Evolutionary conservation across 1,140 invertebrate species (phyloP), one percentile per base, ranked within the genome.

Genomic region (Cotesia chilonis): DNA sequence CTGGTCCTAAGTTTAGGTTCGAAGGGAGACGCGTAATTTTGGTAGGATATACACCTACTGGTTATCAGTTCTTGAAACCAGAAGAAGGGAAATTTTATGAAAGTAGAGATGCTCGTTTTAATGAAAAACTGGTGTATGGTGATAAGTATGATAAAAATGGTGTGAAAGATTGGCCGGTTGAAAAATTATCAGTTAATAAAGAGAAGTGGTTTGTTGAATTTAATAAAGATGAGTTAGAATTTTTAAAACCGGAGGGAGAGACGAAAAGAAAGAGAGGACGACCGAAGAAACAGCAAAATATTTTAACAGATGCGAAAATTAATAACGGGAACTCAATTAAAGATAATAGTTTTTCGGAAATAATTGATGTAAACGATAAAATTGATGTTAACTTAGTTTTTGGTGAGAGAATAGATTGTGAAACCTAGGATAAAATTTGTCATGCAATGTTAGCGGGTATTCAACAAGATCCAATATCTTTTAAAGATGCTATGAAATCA

Each of bases 11-110:
- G 54, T 65, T 71, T 37, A 2, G 70, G 17, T 17, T 17, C 20
- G 35, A 52, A 10, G 70, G 20, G 36, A 20, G n/a, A 57, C 38
- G 51, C 14, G 61, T 54, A 6, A 64, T 64, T 60, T 10, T 71
- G 9, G 70, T 71, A 35, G 67, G 67, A 35, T 57, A 68, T 36
- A 68, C 67, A 37, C 67, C 67, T 67, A 52, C 65, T 35, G 65
- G 65, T 35, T 67, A 52, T 52, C 38, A 52, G 14, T 67, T 67
- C 6, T 12, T 66, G 38, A 66, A 47, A 17, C 64, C 64, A 41
- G 64, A 66, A 38, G 70, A 71, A 36, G 70, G 61, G 6, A 71
- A 71, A n/a, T 71, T 52, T 65, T 71, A 71, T 51, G 60, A 71
- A 20, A 64, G 69, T 57, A 65, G 70, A 71, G 36, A 71, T 64